Evolutionary conservation across 2,113 vertebrate genomes (phyloP), one percentile per base, ranked within the genome.

Genomic region (Pachycephala philippinensis): DNA sequence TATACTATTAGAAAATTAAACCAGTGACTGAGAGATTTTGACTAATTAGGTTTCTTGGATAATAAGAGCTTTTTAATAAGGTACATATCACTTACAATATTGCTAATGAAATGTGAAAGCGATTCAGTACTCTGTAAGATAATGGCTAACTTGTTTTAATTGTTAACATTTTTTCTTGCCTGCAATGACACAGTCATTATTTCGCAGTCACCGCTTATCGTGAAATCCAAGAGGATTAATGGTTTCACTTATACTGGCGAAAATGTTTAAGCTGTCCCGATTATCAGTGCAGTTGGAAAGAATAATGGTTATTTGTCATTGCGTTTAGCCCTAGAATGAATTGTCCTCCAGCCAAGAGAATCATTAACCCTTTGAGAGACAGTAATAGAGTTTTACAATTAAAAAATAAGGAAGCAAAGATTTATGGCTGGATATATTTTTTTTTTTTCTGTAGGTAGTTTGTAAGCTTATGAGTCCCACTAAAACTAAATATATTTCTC

Each of bases 251-350:
- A 98, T 98, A 98, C 98, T 97, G 97, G 98, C 98, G 98, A 99
- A 99, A 99, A 99, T 99, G 99, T 99, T 99, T 98, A 99, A 99
- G 98, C 99, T 99, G 99, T 99, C 99, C 98, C 96, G 98, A 99
- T 99, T 99, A 99, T 99, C 99, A 99, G 99, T 98, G 98, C 98
- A 97, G 98, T 98, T 98, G 98, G 99, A 99, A 99, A 99, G 99
- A 99, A 99, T 99, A 99, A 99, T 99, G 99, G 99, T 99, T 99
- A 99, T 99, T 99, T 99, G 99, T 99, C 99, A 99, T 98, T 98
- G 98, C 98, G 98, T 99, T 99, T 98, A 98, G 98, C 98, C 95
- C 94, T 93, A 98, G 98, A 98, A 99, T 98, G 98, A 99, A 98
- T 99, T 99, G 98, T 99, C 98, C 98, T 97, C 98, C 81, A 97